Base-by-base conservation (phyloP, 2,113 vertebrate genomes). In the Semicossyphus pulcher region DNA sequence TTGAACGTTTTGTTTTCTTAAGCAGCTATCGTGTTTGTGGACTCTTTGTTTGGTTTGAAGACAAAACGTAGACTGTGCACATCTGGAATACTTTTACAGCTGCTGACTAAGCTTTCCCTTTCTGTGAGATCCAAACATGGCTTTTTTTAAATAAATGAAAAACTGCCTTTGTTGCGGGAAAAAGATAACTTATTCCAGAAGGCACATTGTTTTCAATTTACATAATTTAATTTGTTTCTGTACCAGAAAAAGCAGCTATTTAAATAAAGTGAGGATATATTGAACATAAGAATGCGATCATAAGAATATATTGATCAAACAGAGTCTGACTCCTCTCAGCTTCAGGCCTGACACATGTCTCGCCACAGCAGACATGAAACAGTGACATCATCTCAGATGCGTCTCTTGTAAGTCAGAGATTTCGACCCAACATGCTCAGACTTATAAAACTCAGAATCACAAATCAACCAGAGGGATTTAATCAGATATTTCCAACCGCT, bases 381-480 rank as follows among this genome's bases (percentile, higher is more conserved):
- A 61, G 36, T 74, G 63, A 68, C 58, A 45, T 78, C 47, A 18
- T 69, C 51, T 73, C 81, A 72, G 70, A 62, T 77, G 68, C 75
- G 34, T 5, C 26, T 48, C 15, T 28, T 78, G 18, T 36, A 53
- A 39, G 68, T 80, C 63, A 11, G 51, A 14, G 8, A 32, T 66
- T 69, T 69, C 69, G 57, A 71, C 34, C 67, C 7, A 14, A 10
- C 58, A 53, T 15, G 9, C 1, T 49, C 57, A 47, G 72, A 59
- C 67, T 83, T 37, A 52, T 72, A 59, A 71, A 66, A 81, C 49
- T 66, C 72, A 16, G 20, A 76, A 56, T 70, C 31, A 1, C 52
- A 67, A 77, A 77, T 60, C 72, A 84, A 61, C 25, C 58, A 58
- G 62, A 70, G 10, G 28, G 60, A 78, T 82, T 82, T 69, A 84